A percentile compares a stretch with the other conserved stretches of the same genome.
phyloP scores from a whole-genome alignment of 2,888 invertebrate species.

The Atherix ibis region DNA sequence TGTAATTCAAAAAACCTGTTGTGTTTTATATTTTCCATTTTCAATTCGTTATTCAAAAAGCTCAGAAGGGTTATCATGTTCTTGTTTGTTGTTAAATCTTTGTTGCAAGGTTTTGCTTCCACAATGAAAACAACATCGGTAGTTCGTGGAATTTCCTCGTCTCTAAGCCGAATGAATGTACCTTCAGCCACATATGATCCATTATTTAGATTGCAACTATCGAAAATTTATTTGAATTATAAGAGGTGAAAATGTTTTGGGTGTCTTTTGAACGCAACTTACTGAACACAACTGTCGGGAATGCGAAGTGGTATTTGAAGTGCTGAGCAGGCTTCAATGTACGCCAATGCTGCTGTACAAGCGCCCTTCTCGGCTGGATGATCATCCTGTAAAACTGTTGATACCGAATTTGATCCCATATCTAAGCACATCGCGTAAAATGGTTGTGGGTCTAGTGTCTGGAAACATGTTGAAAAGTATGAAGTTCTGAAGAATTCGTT shows the following conservation, averaged over 20 bases:
- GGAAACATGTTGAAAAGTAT: conserved; percentile 51
- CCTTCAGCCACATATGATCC: conserved; percentile 59
- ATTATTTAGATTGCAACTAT: conserved; percentile 52
- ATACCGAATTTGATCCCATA: conserved; percentile 31
- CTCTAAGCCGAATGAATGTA: conserved; percentile 49
- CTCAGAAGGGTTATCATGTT: conserved; percentile 53
- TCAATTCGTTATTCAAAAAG: conserved; percentile 52
- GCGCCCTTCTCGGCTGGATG: conserved; percentile 33
- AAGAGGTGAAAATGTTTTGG: neutral
- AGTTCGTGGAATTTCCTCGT: conserved; percentile 42
- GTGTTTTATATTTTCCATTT: conserved; percentile 42
- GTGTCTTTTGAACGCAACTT: no score
- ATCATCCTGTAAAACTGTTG: conserved; percentile 19
- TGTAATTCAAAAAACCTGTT: conserved; percentile 59
- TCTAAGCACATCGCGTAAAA: conserved; percentile 47
- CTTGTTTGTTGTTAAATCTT: conserved; percentile 44
- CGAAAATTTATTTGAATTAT: conserved; percentile 10
- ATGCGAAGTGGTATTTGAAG: conserved; percentile 61
- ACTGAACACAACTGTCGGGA: conserved; percentile 68
- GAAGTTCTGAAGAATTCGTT: conserved; percentile 52
- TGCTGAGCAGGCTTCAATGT: conserved; percentile 60
- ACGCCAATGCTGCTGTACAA: conserved; percentile 69
- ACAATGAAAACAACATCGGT: conserved; percentile 80
- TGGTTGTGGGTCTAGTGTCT: conserved; percentile 44
- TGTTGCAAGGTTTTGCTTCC: conserved; percentile 74